Evolutionary conservation across 2,113 vertebrate species (phyloP).

Genomic region (Seriola rivoliana): DNA sequence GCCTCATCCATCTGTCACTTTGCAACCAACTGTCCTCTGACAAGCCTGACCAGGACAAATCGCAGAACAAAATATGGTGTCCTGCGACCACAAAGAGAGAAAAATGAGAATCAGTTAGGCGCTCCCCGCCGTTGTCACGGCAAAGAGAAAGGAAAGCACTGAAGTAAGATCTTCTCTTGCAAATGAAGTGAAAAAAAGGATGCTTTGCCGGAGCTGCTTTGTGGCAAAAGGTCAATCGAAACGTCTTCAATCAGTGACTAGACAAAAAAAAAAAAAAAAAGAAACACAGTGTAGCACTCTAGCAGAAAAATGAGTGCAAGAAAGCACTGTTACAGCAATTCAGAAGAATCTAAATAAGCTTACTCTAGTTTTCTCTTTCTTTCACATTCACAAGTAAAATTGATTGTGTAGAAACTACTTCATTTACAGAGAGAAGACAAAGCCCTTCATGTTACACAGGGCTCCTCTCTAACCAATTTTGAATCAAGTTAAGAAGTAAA

Average conservation of each 20-base stretch:
- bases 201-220: slow-evolving; percentile 40
- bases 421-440: slow-evolving; percentile 18
- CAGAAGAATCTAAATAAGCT: slow-evolving; percentile 45
- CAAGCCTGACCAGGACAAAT: slow-evolving; percentile 78
- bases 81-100: slow-evolving; percentile 69
- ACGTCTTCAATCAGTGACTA: slow-evolving; percentile 65
- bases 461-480: background rate
- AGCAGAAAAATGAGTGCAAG: slow-evolving; percentile 31
- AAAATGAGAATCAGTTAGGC: slow-evolving; percentile 75
- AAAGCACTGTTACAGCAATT: slow-evolving; percentile 30
- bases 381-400: slow-evolving; percentile 35
- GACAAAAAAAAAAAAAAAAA: slow-evolving; percentile 6
- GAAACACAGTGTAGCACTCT: slow-evolving; percentile 1
- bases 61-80: slow-evolving; percentile 72
- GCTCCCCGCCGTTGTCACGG: slow-evolving; percentile 41
- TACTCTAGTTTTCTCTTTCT: slow-evolving; percentile 17
- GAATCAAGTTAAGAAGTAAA: background rate
- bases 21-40: slow-evolving; percentile 75
- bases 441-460: background rate
- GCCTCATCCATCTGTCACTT: slow-evolving; percentile 80
- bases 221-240: slow-evolving; percentile 75
- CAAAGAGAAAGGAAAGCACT: slow-evolving; percentile 31
- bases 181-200: slow-evolving; percentile 70
- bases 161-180: slow-evolving; percentile 70
- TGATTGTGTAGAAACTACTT: slow-evolving; percentile 28